phyloP scores from a whole-genome alignment of 1,140 invertebrate species.

The Whitmania pigra region DNA sequence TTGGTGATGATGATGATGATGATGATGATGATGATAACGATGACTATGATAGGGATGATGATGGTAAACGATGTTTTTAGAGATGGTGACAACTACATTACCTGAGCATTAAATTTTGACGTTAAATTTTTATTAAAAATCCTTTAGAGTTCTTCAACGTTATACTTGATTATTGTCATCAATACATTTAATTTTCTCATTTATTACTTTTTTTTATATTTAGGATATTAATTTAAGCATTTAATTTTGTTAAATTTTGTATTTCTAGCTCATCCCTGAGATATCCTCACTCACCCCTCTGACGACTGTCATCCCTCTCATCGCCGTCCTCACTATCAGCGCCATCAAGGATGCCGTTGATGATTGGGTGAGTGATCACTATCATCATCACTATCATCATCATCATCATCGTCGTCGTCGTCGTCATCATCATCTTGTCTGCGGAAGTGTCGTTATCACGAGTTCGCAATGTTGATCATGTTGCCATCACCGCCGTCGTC shows the following conservation, averaged over 20 bases:
- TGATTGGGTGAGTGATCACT: constrained; percentile 53
- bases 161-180: no score
- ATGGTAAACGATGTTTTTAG: no score
- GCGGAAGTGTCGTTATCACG: neutral
- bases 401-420: neutral
- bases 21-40: no score
- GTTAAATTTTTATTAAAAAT: no score
- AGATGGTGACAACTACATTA: no score
- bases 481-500: neutral
- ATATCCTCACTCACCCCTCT: constrained; percentile 94
- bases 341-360: constrained; percentile 97
- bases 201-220: no score
- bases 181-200: no score
- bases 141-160: no score
- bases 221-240: neutral
- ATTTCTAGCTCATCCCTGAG: constrained; percentile 73
- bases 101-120: no score
- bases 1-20: no score
- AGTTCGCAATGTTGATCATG: no score
- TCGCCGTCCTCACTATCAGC: constrained; percentile 83
- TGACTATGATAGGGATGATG: no score
- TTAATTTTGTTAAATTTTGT: constrained; percentile 20
- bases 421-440: neutral
- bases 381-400: neutral
- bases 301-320: constrained; percentile 89